Conservation (phyloP, 2,113 vertebrate species). For the Python bivittatus region DNA sequence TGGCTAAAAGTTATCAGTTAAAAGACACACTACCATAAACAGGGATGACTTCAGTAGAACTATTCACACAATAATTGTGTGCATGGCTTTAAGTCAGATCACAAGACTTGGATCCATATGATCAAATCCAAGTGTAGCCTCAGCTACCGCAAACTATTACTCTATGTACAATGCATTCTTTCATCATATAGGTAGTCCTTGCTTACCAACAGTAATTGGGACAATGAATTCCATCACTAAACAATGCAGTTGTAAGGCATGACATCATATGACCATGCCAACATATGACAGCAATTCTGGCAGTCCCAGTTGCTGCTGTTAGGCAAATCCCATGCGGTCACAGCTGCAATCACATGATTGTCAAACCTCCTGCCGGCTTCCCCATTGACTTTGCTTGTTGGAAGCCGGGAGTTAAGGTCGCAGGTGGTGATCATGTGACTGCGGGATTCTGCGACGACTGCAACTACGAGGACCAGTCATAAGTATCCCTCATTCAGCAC, state of each 20-base stretch:
- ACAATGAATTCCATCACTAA: not conserved
- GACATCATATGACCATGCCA: not conserved
- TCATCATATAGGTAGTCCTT: not conserved
- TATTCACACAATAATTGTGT: not conserved
- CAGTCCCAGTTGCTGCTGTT: not conserved
- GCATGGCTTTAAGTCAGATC: not conserved
- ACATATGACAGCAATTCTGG: not conserved
- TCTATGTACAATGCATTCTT: not conserved
- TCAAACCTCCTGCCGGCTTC: not conserved
- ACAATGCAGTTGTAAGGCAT: too few relatives aligned
- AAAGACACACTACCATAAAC: not conserved
- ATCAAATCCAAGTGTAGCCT: not conserved
- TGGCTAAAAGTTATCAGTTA: not conserved
- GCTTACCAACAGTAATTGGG: not conserved
- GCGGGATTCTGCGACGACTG: not conserved
- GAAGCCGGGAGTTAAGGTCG: not conserved
- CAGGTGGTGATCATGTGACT: not conserved
- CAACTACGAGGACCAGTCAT: not conserved
- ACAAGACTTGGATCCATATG: not conserved
- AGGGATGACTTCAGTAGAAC: not conserved
- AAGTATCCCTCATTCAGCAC: not conserved
- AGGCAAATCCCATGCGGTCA: not conserved
- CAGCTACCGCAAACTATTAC: too few relatives aligned
- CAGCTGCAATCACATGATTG: not conserved
- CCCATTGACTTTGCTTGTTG: not conserved